A percentile compares a stretch with the other conserved stretches of the same genome.
Conservation (phyloP, 2,888 invertebrate species). For the Cephus pygmeus region DNA sequence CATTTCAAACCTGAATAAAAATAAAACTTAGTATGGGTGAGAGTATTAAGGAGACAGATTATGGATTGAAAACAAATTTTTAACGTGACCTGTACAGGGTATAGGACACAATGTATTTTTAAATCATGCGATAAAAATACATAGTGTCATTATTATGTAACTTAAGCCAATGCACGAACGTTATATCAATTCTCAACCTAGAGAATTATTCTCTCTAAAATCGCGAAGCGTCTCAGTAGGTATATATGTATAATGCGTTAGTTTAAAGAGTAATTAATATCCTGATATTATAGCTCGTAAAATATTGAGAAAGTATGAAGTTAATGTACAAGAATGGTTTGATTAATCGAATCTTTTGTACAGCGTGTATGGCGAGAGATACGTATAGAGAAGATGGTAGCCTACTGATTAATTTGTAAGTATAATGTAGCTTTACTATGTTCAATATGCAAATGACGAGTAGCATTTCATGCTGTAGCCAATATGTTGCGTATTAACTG, state of each 20-base stretch:
- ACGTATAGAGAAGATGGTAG: not conserved
- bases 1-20: too few species aligned
- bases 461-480: slow-evolving; percentile 12
- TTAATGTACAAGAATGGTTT: not conserved
- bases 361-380: not conserved
- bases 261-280: not conserved
- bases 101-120: too few species aligned
- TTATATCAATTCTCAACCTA: not conserved
- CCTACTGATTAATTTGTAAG: slow-evolving; percentile 16
- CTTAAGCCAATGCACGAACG: not conserved
- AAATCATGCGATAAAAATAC: not conserved
- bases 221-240: not conserved
- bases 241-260: not conserved
- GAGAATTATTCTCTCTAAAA: not conserved
- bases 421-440: slow-evolving; percentile 15
- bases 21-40: too few species aligned
- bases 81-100: too few species aligned
- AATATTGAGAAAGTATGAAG: not conserved
- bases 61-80: too few species aligned
- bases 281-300: not conserved
- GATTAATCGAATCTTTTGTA: not conserved
- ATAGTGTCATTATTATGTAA: not conserved
- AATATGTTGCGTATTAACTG: slow-evolving; percentile 15
- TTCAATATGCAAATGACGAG: slow-evolving; percentile 17
- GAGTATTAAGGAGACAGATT: too few species aligned